Evolutionary conservation across 2,888 invertebrate species (phyloP), one percentile per base, ranked within the genome.

Genomic region (Steromphala cineraria): DNA sequence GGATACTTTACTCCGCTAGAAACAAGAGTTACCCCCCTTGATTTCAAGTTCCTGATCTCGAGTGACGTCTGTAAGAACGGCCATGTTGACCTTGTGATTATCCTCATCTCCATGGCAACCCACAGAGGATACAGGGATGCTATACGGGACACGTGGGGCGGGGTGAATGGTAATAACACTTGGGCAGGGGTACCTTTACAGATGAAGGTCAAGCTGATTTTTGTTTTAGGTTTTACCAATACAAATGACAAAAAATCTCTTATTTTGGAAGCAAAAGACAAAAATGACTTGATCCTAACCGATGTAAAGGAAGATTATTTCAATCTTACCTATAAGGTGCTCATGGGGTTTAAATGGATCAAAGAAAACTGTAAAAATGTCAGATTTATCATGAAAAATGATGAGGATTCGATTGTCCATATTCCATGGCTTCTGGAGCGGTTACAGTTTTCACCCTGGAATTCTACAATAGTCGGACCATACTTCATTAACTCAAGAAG

Each of bases 391-490:
- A 84, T 92, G 55, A 92, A 92, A 81, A 85, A 87, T 3, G 92
- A 92, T 81, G 92, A 92, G 82, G 92, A 92, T 76, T 90, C 92
- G 52, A 90, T 91, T 81, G 87, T 92, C n/a, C 88, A 92, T 71
- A 84, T 90, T 92, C 91, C 96, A 40, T 28, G 46, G n/a, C 28
- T 87, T 15, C 10, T 83, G 8, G 53, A 78, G 53, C 81, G 77
- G 28, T 24, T 86, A 19, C 71, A 36, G n/a, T 40, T 21, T 13
- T 13, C 17, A 13, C n/a, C 21, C 8, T 79, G 79, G 79, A 75
- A 79, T 17, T 55, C n/a, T 17, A 79, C 17, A 40, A 74, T 79
- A 5, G 19, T 56, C n/a, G 79, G 79, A 28, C 75, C 55, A 21
- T 56, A 55, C 21, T 79, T 56, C n/a, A 36, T 55, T 7, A 40